Percentiles rank a stretch among this genome's conserved stretches.
Conservation (phyloP, 2,797 vertebrate species). For the Mormyrops attenuatus region DNA sequence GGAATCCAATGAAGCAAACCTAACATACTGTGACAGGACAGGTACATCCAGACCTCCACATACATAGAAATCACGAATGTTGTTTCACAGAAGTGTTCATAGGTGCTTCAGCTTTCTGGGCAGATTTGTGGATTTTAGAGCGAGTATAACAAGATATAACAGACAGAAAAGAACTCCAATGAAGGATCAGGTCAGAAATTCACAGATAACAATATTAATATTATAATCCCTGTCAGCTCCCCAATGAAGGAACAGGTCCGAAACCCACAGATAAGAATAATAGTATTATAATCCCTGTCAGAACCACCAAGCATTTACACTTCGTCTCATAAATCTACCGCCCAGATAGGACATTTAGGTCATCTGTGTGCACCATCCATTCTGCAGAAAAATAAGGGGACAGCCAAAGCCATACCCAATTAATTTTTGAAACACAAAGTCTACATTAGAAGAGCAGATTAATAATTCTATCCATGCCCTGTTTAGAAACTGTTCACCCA, state of each 20-base stretch:
- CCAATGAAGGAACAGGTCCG: neutral
- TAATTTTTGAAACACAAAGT: neutral
- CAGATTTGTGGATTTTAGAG: neutral
- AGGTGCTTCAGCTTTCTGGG: neutral
- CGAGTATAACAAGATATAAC: neutral
- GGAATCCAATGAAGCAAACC: neutral
- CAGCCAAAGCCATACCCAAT: neutral
- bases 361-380: neutral
- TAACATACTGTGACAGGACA: neutral
- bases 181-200: neutral
- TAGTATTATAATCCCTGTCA: neutral
- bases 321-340: neutral
- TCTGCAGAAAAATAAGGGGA: neutral
- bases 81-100: neutral
- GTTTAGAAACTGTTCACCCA: neutral
- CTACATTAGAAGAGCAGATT: neutral
- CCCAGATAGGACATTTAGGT: neutral
- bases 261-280: neutral
- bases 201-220: constrained; percentile 1
- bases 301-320: neutral
- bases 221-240: neutral
- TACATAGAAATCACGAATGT: neutral
- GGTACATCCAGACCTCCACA: neutral
- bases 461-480: neutral
- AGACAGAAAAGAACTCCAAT: neutral